Evolutionary conservation across 35 echinoderm and acorn worm genomes (phyloP).

Genomic region (Diadema setosum): DNA sequence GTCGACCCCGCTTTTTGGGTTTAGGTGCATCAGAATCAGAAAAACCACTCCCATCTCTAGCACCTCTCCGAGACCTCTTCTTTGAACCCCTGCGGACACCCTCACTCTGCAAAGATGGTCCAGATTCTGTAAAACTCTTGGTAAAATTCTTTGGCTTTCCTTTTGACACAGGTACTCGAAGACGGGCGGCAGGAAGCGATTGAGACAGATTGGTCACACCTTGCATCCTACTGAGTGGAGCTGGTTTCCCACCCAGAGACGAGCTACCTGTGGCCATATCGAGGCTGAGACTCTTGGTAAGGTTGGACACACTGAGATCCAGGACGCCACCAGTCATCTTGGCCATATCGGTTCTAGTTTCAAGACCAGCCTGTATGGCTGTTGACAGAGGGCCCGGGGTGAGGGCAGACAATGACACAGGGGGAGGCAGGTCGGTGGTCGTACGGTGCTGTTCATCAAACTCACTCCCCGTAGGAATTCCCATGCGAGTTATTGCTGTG

Average conservation of each 20-base stretch:
- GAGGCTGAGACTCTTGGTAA: background rate
- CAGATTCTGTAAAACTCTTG: constrained; percentile 58
- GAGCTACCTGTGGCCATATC: background rate
- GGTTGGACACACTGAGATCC: background rate
- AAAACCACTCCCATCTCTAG: constrained; percentile 28
- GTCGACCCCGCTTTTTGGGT: constrained; percentile 39
- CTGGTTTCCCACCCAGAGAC: background rate
- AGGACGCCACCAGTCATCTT: background rate
- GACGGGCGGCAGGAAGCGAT: background rate
- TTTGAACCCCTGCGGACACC: constrained; percentile 11
- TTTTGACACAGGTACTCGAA: constrained; percentile 52
- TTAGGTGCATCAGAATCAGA: constrained; percentile 39
- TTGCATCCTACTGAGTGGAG: background rate
- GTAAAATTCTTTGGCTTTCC: constrained; percentile 83
- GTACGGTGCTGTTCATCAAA: background rate
- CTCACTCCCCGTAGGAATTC: constrained; percentile 24
- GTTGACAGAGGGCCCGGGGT: background rate
- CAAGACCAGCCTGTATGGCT: background rate
- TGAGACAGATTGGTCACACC: constrained; percentile 3
- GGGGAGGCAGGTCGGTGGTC: background rate
- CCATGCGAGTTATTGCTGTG: constrained; percentile 68
- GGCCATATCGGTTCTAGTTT: constrained; percentile 1
- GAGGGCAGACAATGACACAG: background rate
- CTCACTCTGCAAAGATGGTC: constrained; percentile 40
- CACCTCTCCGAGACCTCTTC: constrained; percentile 24